These are phyloP conservation scores for Oxyteleia sp. DNA, from an alignment of 2,888 invertebrate genomes.

Conservation along the genomic window DNA sequence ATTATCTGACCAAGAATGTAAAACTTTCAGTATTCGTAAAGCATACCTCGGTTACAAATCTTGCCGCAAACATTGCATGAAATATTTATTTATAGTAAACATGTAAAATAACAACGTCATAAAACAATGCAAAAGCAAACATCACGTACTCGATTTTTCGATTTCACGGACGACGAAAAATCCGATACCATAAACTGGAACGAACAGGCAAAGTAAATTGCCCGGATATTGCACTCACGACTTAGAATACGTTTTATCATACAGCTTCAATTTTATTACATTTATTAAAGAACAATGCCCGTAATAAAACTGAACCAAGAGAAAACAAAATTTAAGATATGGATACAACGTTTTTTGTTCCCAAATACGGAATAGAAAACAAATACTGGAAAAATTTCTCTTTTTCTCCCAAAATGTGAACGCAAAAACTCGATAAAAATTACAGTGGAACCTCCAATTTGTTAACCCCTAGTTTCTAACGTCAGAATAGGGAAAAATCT, in stretches of 20 bases:
- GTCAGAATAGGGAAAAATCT: too few species aligned
- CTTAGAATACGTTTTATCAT: constrained; percentile 51
- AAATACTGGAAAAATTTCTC: too few species aligned
- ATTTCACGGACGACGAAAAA: constrained; percentile 10
- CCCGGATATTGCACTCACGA: constrained; percentile 34
- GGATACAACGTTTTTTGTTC: constrained; percentile 28
- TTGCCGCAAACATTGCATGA: not conserved
- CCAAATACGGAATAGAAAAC: too few species aligned
- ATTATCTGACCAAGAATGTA: constrained; percentile 3
- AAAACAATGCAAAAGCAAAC: constrained; percentile 6
- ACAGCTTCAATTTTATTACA: constrained; percentile 39
- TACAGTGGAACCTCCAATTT: too few species aligned
- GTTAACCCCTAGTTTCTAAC: too few species aligned
- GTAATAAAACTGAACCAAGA: constrained; percentile 41
- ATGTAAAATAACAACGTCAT: constrained; percentile 5
- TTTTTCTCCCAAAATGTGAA: too few species aligned
- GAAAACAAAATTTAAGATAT: constrained; percentile 25
- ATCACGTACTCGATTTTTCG: constrained; percentile 2
- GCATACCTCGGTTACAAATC: too few species aligned
- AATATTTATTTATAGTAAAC: not conserved
- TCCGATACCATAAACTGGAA: constrained; percentile 28
- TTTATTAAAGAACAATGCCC: constrained; percentile 57
- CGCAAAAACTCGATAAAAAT: too few species aligned
- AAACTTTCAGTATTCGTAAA: not conserved
- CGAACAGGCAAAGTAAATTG: constrained; percentile 27